Evolutionary conservation across 2,113 vertebrate species (phyloP), one percentile per base, ranked within the genome.

Genomic region (Crocuta crocuta): DNA sequence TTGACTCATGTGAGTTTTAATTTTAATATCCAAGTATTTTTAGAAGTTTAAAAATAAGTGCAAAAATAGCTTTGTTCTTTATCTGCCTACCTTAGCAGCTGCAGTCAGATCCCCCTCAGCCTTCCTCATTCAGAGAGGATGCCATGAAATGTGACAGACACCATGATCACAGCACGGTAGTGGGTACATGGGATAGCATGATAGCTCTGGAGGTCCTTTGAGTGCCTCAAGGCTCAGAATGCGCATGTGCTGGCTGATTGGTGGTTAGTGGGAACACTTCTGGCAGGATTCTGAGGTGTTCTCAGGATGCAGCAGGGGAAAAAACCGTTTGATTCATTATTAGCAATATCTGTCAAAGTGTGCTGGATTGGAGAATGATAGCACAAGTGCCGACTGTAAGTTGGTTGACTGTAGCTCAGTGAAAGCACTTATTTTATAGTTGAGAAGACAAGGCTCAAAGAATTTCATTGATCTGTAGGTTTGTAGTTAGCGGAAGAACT

Each of bases 21-120:
- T 97, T 91, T 80, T 89, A 93, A 74, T 76, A 70, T 66, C n/a
- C 33, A 68, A 78, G n/a, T 95, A 95, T 95, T 98, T 97, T 86
- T 85, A 83, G 63, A 89, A 86, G 61, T 89, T 93, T 71, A 97
- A 97, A 95, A 97, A 86, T 85, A 94, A 96, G 58, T 50, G 23
- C 35, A n/a, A 78, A 50, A 84, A 87, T 78, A 96, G 58, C 66
- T 81, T 84, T 97, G 55, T 94, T 78, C 35, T 8, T 4, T 81
- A 39, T 78, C 66, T 91, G 50, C 55, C 89, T 84, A 48, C 55
- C 85, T 88, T 48, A 74, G 68, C 68, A 81, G 74, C 80, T 55
- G 26, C 19, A 63, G 73, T 79, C 33, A 61, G 16, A 58, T 10
- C 73, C 9, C 58, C 73, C 79, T 94, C 39, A 33, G n/a, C 16